Evolutionary conservation across 1,140 invertebrate species (phyloP).

Genomic region (Matsumurasca onukii): DNA sequence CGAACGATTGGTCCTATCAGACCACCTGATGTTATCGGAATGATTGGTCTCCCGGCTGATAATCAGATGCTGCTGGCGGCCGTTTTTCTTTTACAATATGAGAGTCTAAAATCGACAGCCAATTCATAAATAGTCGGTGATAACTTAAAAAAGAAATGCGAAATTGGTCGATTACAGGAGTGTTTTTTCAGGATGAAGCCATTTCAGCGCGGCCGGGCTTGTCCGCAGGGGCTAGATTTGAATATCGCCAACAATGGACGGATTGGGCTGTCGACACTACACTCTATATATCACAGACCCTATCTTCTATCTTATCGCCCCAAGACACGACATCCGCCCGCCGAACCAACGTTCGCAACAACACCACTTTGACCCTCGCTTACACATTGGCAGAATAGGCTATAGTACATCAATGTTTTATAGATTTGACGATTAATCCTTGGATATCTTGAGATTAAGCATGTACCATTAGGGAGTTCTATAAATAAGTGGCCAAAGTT

Average conservation of each 20-base stretch:
- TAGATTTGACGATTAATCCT: too few species aligned
- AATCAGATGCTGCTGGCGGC: not conserved
- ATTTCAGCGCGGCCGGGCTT: not conserved
- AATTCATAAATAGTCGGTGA: slow-evolving; percentile 14
- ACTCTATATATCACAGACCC: slow-evolving; percentile 17
- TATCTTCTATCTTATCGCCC: slow-evolving; percentile 23
- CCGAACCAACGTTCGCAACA: not conserved
- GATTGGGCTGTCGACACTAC: slow-evolving; percentile 22
- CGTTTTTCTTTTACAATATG: slow-evolving; percentile 7
- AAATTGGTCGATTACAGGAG: slow-evolving; percentile 14
- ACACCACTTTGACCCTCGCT: not conserved
- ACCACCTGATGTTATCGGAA: slow-evolving; percentile 6
- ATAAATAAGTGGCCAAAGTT: too few species aligned
- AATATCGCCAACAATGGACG: slow-evolving; percentile 20
- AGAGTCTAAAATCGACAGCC: not conserved
- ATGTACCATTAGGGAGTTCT: too few species aligned
- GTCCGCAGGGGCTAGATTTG: slow-evolving; percentile 5
- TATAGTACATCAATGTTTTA: too few species aligned
- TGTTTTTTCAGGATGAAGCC: slow-evolving; percentile 24
- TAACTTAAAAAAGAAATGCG: slow-evolving; percentile 9
- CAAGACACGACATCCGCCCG: not conserved
- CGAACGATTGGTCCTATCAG: not conserved
- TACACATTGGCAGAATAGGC: not conserved
- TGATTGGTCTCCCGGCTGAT: not conserved
- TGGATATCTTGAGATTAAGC: too few species aligned